A percentile compares a stretch with the other conserved stretches of the same genome.
phyloP scores from a whole-genome alignment of 2,113 vertebrate genomes.

The Ochotona princeps region DNA sequence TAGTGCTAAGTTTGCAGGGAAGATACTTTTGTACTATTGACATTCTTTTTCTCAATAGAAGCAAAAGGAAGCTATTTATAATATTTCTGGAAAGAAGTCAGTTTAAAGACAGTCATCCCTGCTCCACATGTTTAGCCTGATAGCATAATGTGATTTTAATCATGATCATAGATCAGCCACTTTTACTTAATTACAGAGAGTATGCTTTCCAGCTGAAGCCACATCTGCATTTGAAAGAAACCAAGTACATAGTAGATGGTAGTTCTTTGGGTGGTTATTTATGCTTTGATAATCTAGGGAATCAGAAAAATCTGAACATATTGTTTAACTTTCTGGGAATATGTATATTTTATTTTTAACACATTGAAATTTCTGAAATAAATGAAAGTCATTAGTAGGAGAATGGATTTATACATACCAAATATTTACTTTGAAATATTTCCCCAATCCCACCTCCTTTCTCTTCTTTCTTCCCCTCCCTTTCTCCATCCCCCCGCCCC shows the following conservation, averaged over 20 bases:
- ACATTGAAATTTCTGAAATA: constrained; percentile 32
- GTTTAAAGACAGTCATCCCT: constrained; percentile 15
- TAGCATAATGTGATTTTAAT: constrained; percentile 58
- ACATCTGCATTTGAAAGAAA: constrained; percentile 65
- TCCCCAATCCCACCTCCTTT: neutral
- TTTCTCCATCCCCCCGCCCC: too few relatives aligned
- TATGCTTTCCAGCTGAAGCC: neutral
- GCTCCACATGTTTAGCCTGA: constrained; percentile 35
- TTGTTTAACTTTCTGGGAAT: neutral
- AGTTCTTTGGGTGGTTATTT: constrained; percentile 76
- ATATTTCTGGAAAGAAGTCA: constrained; percentile 57
- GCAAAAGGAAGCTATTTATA: constrained; percentile 57
- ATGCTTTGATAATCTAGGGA: constrained; percentile 45
- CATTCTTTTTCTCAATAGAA: constrained; percentile 10
- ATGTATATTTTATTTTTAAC: neutral
- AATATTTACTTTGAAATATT: neutral
- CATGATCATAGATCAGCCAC: neutral
- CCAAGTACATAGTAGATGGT: constrained; percentile 50
- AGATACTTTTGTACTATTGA: constrained; percentile 60
- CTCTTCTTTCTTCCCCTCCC: too few relatives aligned
- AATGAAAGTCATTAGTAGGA: neutral
- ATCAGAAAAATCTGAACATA: neutral
- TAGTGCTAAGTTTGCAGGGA: constrained; percentile 39
- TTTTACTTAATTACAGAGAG: neutral
- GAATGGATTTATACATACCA: neutral